Conservation (phyloP, 2,888 invertebrate genomes). For the Glyphotaelius pellucidus region DNA sequence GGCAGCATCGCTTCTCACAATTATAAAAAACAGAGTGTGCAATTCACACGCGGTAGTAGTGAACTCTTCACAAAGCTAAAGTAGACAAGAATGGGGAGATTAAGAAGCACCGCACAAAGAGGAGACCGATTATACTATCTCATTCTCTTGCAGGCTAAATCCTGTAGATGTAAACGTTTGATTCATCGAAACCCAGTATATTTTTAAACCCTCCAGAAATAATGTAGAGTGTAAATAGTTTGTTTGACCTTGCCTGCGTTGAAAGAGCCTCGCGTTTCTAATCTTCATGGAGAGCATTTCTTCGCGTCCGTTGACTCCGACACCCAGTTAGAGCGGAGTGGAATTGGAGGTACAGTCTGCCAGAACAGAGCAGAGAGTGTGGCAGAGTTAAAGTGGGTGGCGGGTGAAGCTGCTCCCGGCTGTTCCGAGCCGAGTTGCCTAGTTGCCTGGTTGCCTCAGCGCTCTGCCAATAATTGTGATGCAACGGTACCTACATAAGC, state of each 20-base stretch:
- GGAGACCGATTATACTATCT: too few relatives aligned
- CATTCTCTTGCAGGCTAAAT: too few relatives aligned
- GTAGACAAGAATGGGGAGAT: too few relatives aligned
- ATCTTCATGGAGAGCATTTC: slow-evolving; percentile 2
- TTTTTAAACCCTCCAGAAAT: not conserved
- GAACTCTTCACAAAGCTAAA: too few relatives aligned
- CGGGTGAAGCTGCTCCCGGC: not conserved
- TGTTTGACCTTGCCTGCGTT: not conserved
- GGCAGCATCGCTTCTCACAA: too few relatives aligned
- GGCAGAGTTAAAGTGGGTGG: not conserved
- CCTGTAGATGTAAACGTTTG: too few relatives aligned
- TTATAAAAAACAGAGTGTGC: too few relatives aligned
- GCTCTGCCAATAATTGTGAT: not conserved
- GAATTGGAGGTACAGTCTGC: too few relatives aligned
- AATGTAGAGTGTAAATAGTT: not conserved
- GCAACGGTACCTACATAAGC: not conserved
- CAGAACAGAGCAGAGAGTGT: not conserved
- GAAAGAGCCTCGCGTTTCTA: not conserved
- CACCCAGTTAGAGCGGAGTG: not conserved
- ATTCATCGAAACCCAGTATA: too few relatives aligned
- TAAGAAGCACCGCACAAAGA: too few relatives aligned
- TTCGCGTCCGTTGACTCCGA: not conserved
- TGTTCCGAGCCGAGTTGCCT: not conserved
- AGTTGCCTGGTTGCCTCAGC: not conserved
- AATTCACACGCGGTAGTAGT: too few relatives aligned